Evolutionary conservation across 2,888 invertebrate species (phyloP), one percentile per base, ranked within the genome.

Genomic region (Philopedon plagiatum): DNA sequence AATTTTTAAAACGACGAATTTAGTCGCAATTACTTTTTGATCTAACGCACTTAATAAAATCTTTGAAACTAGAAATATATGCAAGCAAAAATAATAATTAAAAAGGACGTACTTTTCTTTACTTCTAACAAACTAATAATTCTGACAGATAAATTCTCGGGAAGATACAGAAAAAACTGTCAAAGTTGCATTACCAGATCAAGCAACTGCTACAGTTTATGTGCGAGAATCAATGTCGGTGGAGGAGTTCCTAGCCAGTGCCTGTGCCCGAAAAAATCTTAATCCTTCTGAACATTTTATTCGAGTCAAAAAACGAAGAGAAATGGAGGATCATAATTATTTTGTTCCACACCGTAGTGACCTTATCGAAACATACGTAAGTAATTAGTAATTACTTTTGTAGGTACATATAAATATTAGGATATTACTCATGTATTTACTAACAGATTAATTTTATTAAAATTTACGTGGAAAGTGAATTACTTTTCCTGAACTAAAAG

Each of bases 281-380:
- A 96, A 95, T 86, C 93, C 97, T 37, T 94, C 95, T 86, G 98
- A 98, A 85, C 97, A 98, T 87, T 98, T 98, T 87, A 95, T 98
- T 69, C 90, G 97, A 79, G 95, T 97, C 78, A 96, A 96, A 87
- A 96, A 97, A 85, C 92, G 97, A 78, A 91, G 94, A 78, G 97
- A 97, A 82, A 95, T 96, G 92, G 97, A 97, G 85, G 96, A 96
- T 86, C 95, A 95, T 86, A 96, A 96, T 87, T 97, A 96, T 87
- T 96, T 96, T 87, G 97, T 98, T 82, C 98, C 98, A 73, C 96
- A 97, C 85, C 92, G 96, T 81, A 94, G 94, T 83, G 97, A 97
- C 87, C 91, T 94, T 83, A 96, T 98, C 82, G 97, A 97, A 87
- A 96, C 96, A 85, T 96, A 97, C 86, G 97, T 97, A 87, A 93